These are phyloP conservation scores for Eledona agricola DNA, from an alignment of 2,888 invertebrate genomes.

Conservation along the genomic window DNA sequence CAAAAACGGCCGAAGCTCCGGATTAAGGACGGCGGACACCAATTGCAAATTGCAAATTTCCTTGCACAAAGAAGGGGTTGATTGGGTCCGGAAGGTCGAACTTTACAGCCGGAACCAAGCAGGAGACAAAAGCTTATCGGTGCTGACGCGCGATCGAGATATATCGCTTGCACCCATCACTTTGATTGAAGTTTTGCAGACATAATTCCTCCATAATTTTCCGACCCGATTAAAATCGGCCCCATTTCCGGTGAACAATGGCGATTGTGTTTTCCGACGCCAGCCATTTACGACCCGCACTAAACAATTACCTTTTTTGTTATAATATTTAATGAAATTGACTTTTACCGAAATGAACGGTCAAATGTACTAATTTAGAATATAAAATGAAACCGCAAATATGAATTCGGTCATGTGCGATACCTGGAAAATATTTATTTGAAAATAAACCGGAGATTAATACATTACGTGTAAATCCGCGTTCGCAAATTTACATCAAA, in stretches of 20 bases:
- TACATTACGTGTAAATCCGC: no score
- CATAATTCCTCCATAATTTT: conserved; percentile 21
- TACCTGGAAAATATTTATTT: conserved; percentile 4
- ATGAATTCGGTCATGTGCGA: not conserved
- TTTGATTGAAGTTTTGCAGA: conserved; percentile 34
- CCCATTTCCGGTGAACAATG: conserved; percentile 8
- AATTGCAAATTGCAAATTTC: conserved; percentile 45
- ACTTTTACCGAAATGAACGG: conserved; percentile 1
- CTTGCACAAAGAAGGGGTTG: conserved; percentile 46
- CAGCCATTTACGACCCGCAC: conserved; percentile 1
- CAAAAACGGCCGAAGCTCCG: no score
- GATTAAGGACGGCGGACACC: no score
- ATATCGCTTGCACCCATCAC: conserved; percentile 31
- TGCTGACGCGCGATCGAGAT: conserved; percentile 40
- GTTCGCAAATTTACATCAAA: no score
- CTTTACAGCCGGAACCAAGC: conserved; percentile 44
- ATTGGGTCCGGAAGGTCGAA: conserved; percentile 48
- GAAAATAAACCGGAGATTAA: not conserved
- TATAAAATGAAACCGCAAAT: conserved; percentile 1
- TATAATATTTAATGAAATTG: no score
- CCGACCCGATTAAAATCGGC: conserved; percentile 11
- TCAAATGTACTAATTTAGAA: conserved; percentile 2
- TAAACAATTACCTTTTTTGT: conserved; percentile 5
- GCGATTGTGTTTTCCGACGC: conserved; percentile 6
- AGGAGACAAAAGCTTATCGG: conserved; percentile 48